Evolutionary conservation across 2,113 vertebrate species (phyloP).

Genomic region (Pelobates fuscus): DNA sequence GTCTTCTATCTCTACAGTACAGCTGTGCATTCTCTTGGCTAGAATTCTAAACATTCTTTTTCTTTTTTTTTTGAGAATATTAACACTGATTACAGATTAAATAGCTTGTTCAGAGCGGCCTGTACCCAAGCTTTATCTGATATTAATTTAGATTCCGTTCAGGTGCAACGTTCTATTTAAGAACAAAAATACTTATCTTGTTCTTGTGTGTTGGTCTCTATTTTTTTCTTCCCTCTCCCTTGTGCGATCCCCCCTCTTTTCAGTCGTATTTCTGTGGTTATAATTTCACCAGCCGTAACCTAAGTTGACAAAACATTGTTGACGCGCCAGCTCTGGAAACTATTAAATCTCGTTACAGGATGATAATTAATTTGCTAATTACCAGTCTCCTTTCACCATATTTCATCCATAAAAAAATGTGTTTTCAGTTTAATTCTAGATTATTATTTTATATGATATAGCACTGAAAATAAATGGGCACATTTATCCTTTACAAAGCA

Average conservation of each 20-base stretch:
- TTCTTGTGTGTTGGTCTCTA: constrained; percentile 59
- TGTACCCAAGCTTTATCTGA: constrained; percentile 58
- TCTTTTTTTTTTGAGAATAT: constrained; percentile 49
- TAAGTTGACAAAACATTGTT: constrained; percentile 58
- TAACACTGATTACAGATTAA: constrained; percentile 60
- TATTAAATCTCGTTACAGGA: constrained; percentile 55
- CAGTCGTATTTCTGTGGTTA: constrained; percentile 55
- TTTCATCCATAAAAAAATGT: constrained; percentile 14
- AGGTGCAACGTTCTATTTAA: constrained; percentile 63
- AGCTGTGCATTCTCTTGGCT: constrained; percentile 37
- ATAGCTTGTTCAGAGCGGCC: constrained; percentile 59
- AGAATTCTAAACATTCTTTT: constrained; percentile 32
- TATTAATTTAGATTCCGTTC: constrained; percentile 56
- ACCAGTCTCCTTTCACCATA: constrained; percentile 2
- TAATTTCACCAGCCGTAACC: constrained; percentile 61
- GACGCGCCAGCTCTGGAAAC: constrained; percentile 65
- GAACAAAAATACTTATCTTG: constrained; percentile 69
- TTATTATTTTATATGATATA: background rate
- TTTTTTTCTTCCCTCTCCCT: constrained; percentile 36
- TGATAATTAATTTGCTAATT: constrained; percentile 68
- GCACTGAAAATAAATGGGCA: constrained; percentile 1
- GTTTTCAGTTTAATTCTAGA: background rate
- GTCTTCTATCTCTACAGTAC: constrained; percentile 38
- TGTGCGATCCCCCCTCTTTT: constrained; percentile 50
- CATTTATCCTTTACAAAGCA: constrained; percentile 4